Evolutionary conservation across 2,888 invertebrate species (phyloP).

Genomic region (Gnatocerus cornutus): DNA sequence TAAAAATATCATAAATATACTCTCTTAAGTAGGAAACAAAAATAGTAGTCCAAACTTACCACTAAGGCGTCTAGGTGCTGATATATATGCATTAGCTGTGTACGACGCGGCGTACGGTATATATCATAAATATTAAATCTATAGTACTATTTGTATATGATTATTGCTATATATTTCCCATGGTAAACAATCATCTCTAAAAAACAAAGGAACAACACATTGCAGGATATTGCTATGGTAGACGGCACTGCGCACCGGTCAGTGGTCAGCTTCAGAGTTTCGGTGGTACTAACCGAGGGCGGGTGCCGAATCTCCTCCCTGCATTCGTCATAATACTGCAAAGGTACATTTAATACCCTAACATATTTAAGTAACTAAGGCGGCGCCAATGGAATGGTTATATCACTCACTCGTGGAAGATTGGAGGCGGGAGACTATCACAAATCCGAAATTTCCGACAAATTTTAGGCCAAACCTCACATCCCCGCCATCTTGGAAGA

Average conservation of each 20-base stretch:
- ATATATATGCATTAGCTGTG: conserved; percentile 59
- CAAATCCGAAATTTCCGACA: background rate
- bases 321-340: conserved; percentile 67
- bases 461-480: too few relatives aligned
- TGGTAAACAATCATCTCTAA: conserved; percentile 64
- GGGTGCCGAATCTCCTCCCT: conserved; percentile 58
- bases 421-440: conserved; percentile 13
- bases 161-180: conserved; percentile 70
- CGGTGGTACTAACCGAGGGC: conserved; percentile 42
- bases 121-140: conserved; percentile 61
- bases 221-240: conserved; percentile 64
- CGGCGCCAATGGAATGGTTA: conserved; percentile 52
- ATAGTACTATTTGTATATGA: conserved; percentile 65
- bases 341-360: conserved; percentile 61
- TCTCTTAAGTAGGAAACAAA: conserved; percentile 77
- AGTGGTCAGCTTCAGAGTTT: conserved; percentile 59
- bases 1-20: conserved; percentile 76
- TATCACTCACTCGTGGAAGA: conserved; percentile 52
- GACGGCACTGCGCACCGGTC: conserved; percentile 63
- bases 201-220: conserved; percentile 65
- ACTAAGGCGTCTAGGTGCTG: conserved; percentile 70
- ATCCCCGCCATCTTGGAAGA: too few relatives aligned
- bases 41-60: conserved; percentile 77
- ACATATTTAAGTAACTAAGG: conserved; percentile 49
- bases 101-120: conserved; percentile 53